Evolutionary conservation across 2,113 vertebrate species (phyloP).

Genomic region (Ophiodon elongatus): DNA sequence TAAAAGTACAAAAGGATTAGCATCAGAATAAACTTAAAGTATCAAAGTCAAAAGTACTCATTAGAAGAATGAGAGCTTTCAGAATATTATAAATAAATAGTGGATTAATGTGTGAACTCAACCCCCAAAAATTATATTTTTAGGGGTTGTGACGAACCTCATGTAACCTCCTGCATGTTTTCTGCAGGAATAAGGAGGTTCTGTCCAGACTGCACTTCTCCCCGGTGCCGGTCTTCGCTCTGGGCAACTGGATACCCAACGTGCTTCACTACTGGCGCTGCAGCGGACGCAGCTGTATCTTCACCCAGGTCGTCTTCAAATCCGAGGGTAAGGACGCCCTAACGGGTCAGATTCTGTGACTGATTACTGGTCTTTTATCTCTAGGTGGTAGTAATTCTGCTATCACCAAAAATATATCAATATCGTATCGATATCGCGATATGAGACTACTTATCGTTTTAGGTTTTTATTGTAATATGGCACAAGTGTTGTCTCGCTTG

Average conservation of each 20-base stretch:
- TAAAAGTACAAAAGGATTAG: neutral
- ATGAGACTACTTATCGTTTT: too few relatives aligned
- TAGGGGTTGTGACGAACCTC: too few relatives aligned
- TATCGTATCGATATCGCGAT: too few relatives aligned
- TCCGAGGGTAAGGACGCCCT: constrained; percentile 71
- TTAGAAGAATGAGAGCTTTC: neutral
- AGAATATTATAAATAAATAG: neutral
- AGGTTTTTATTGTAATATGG: too few relatives aligned
- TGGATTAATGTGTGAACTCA: neutral
- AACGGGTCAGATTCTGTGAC: neutral
- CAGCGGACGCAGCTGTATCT: constrained; percentile 75
- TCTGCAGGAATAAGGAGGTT: constrained; percentile 76
- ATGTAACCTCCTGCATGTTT: neutral
- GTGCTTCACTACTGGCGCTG: constrained; percentile 84
- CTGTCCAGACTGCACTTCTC: constrained; percentile 84
- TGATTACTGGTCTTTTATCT: neutral
- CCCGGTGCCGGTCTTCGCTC: constrained; percentile 76
- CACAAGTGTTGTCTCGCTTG: too few relatives aligned
- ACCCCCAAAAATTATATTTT: too few relatives aligned
- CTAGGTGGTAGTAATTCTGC: neutral
- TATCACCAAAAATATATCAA: neutral
- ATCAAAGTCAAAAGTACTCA: neutral
- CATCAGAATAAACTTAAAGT: neutral
- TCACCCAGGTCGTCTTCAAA: constrained; percentile 81
- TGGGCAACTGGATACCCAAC: constrained; percentile 86